These are phyloP conservation scores for Lates calcarifer DNA, from an alignment of 2,113 vertebrate species.

Conservation along the genomic window DNA sequence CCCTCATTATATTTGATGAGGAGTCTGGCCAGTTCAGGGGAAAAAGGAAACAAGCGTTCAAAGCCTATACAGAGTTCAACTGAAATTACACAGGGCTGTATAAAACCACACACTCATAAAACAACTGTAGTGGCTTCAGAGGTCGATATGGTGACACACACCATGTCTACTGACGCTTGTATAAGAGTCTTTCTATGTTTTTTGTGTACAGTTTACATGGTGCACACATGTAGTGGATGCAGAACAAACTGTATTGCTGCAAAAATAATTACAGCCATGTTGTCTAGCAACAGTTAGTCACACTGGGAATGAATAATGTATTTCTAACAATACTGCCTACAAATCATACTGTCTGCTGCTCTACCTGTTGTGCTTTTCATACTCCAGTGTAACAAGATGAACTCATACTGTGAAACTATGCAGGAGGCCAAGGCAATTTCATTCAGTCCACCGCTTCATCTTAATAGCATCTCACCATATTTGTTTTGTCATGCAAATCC, in stretches of 20 bases:
- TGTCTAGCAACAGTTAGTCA: slow-evolving; percentile 8
- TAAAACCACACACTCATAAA: slow-evolving; percentile 41
- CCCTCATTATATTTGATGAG: slow-evolving; percentile 75
- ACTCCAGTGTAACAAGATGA: slow-evolving; percentile 29
- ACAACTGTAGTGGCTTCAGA: slow-evolving; percentile 36
- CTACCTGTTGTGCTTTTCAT: slow-evolving; percentile 54
- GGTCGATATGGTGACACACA: slow-evolving; percentile 16
- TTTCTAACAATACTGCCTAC: slow-evolving; percentile 15
- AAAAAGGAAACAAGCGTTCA: slow-evolving; percentile 46
- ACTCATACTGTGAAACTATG: slow-evolving; percentile 50
- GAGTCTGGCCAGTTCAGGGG: slow-evolving; percentile 53
- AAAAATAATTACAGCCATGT: slow-evolving; percentile 27
- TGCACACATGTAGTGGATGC: slow-evolving; percentile 6
- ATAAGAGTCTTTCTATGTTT: not conserved
- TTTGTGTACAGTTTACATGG: not conserved
- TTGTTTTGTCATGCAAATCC: slow-evolving; percentile 63
- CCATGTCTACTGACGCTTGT: slow-evolving; percentile 5
- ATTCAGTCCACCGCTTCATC: slow-evolving; percentile 39
- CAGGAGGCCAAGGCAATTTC: slow-evolving; percentile 22
- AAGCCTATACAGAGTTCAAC: slow-evolving; percentile 34
- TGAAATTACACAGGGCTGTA: slow-evolving; percentile 58
- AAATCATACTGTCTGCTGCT: slow-evolving; percentile 27
- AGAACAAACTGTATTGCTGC: slow-evolving; percentile 11
- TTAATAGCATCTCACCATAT: slow-evolving; percentile 29
- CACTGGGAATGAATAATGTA: slow-evolving; percentile 51